Evolutionary conservation across 2,888 invertebrate species (phyloP).

Genomic region (Apodemia duryi): DNA sequence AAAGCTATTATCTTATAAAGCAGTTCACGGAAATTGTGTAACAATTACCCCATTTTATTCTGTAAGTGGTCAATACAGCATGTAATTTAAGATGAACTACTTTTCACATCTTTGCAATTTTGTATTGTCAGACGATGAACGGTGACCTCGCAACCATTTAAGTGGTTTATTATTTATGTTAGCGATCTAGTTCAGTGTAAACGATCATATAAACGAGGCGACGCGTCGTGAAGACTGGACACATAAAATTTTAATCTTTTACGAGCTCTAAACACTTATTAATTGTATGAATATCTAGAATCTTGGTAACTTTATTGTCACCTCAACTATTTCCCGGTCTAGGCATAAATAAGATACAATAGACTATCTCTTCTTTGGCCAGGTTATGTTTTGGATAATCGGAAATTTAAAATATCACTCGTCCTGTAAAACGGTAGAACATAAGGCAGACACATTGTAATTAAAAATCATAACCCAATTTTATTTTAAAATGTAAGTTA

Average conservation of each 20-base stretch:
- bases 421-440: too few relatives aligned
- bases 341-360: too few relatives aligned
- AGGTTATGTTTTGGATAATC: too few relatives aligned
- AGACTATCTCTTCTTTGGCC: too few relatives aligned
- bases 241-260: neutral
- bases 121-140: slow-evolving; percentile 34
- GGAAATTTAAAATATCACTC: too few relatives aligned
- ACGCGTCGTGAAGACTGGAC: slow-evolving; percentile 3
- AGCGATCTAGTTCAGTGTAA: slow-evolving; percentile 26
- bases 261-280: neutral
- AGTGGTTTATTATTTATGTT: slow-evolving; percentile 42
- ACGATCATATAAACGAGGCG: slow-evolving; percentile 17
- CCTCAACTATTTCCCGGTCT: too few relatives aligned
- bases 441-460: too few relatives aligned
- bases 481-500: too few relatives aligned
- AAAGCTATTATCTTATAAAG: slow-evolving; percentile 3
- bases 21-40: slow-evolving; percentile 1
- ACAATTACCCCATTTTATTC: slow-evolving; percentile 12
- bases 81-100: slow-evolving; percentile 17
- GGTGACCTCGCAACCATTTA: slow-evolving; percentile 47
- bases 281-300: neutral
- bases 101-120: slow-evolving; percentile 26
- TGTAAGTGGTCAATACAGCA: slow-evolving; percentile 13
- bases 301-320: too few relatives aligned
- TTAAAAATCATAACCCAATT: too few relatives aligned